Conservation (phyloP, 2,113 vertebrate species). For the Notechis scutatus region DNA sequence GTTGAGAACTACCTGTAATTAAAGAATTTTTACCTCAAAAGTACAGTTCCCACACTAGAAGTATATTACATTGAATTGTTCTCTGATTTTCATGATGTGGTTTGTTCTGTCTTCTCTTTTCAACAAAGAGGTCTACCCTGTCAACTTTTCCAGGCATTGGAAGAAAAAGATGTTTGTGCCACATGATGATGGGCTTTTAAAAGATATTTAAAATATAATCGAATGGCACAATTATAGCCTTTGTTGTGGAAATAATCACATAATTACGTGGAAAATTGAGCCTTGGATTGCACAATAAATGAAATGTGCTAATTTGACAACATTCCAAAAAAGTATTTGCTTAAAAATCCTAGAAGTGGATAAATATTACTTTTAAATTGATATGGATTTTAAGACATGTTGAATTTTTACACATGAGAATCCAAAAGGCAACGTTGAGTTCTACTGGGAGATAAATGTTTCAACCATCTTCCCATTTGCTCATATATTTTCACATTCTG, state of each 20-base stretch:
- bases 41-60: background rate
- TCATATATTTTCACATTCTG: background rate
- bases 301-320: slow-evolving; percentile 47
- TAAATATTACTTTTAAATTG: background rate
- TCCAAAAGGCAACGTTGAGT: background rate
- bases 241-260: slow-evolving; percentile 48
- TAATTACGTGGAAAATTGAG: slow-evolving; percentile 59
- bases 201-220: slow-evolving; percentile 52
- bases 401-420: background rate
- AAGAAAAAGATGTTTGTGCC: background rate
- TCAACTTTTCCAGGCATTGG: background rate
- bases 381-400: background rate
- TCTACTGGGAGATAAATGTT: background rate
- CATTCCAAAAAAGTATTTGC: slow-evolving; percentile 15
- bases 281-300: slow-evolving; percentile 55
- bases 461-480: background rate
- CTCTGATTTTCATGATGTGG: background rate
- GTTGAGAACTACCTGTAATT: background rate
- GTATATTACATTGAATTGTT: background rate
- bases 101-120: slow-evolving; percentile 33
- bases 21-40: background rate
- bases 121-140: slow-evolving; percentile 36
- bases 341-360: background rate
- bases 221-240: slow-evolving; percentile 55
- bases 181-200: background rate